Conservation (phyloP, 1,140 invertebrate species). For the Nomia melanderi region DNA sequence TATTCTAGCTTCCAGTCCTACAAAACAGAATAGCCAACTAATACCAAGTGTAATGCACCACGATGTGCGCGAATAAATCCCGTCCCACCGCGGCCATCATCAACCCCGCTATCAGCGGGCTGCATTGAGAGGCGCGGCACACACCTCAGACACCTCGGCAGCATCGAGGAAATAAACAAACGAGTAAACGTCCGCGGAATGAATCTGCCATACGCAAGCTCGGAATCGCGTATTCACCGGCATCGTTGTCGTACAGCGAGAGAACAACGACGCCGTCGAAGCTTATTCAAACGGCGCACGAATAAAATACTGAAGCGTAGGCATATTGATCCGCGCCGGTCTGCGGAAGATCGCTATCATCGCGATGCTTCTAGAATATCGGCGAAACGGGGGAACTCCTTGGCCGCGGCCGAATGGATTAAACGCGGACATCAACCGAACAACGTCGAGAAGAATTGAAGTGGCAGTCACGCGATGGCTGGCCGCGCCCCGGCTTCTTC, state of each 20-base stretch:
- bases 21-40: too few relatives aligned
- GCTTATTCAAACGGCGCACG: neutral
- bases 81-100: neutral
- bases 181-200: neutral
- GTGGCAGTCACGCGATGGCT: slow-evolving; percentile 51
- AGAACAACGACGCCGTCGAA: neutral
- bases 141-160: neutral
- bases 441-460: slow-evolving; percentile 22
- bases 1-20: too few relatives aligned
- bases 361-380: slow-evolving; percentile 23
- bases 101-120: neutral
- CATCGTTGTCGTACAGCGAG: neutral
- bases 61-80: neutral
- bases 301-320: slow-evolving; percentile 17
- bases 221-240: neutral
- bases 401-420: slow-evolving; percentile 22
- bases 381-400: neutral
- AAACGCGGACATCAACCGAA: slow-evolving; percentile 32
- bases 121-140: neutral
- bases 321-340: slow-evolving; percentile 28
- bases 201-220: too few relatives aligned
- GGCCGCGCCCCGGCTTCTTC: slow-evolving; percentile 30
- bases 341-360: slow-evolving; percentile 36
- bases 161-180: neutral
- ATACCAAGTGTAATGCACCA: neutral